Base-by-base conservation (phyloP, 2,797 vertebrate species). In the Notolepis coatsorum region DNA sequence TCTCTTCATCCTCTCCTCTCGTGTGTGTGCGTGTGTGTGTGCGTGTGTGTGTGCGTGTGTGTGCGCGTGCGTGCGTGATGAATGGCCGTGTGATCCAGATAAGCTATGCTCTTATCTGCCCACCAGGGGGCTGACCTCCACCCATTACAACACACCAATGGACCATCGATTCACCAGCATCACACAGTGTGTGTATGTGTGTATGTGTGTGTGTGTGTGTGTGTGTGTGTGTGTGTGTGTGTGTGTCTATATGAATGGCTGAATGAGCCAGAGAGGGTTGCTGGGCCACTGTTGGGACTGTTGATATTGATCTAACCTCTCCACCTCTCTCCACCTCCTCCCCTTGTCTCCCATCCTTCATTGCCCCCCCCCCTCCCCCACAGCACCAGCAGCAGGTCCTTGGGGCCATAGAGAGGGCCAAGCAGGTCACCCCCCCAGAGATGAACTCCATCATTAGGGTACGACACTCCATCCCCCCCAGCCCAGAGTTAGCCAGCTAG, bases 371-470 rank as follows among this genome's bases (percentile, higher is more conserved):
- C 1, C 13, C 8, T 13, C 10, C 2, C 67, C 66, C 80, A 5
- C 88, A 99, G 97, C 97, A 98, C 91, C 97, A 99, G 90, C 97
- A 99, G 90, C 97, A 99, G 89, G 97, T 99, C 75, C 88, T 99
- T 81, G 96, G 96, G 58, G 97, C 97, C 68, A 98, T 99, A 1
- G 97, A 99, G 82, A 88, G 97, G 67, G 97, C 97, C 74, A 99
- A 99, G 89, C 97, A 99, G 90, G 97, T 99, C 77, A 99, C 97
- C 0, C 96, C 96, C 0, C 97, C 97, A 1, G 97, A 98, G 87
- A 95, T 99, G 91, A 99, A 98, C 93, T 97, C 97, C 85, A 99
- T 99, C 91, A 99, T 98, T 88, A 94, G 97, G 85, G 97, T 99
- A 95, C 28, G 95, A 87, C 75, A 58, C 50, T 77, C 76, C 69